Evolutionary conservation across 2,888 invertebrate genomes (phyloP), one percentile per base, ranked within the genome.

Genomic region (Drosophila rubida): DNA sequence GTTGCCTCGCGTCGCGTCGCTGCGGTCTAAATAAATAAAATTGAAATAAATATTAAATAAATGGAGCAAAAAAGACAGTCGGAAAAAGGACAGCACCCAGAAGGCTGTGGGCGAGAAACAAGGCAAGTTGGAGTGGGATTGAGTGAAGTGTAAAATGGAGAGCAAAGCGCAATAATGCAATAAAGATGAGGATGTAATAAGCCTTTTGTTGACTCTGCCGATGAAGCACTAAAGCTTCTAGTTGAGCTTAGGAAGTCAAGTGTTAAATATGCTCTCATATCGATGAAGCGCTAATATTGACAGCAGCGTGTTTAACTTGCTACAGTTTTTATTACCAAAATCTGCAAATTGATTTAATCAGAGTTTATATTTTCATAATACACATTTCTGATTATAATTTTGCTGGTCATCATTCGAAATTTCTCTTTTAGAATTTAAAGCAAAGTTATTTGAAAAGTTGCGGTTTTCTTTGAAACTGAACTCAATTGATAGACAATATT

Each of bases 31-130:
- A 79, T 81, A 84, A 81, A 73, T 75, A 82, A 82, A 85, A 81
- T 66, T 75, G 80, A 82, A 79, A 81, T 82, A 82, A 73, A 78
- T 85, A 85, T 75, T 73, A 80, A 69, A 76, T 77, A 82, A 85
- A 79, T 85, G 73, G 59, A 72, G 71, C 78, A 68, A 55, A 73
- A 32, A 49, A 32, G 35, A 30, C 35, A 48, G 11, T n/a, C 32
- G n/a, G n/a, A 11, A 46, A 41, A 32, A 44, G 39, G 23, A 25
- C 46, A 16, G 13, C 30, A 23, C 45, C 22, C 9, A 13, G 45
- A 27, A n/a, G 3, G 13, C n/a, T 35, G 19, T 19, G 19, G 19
- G 25, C n/a, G n/a, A n/a, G n/a, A 37, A 19, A 19, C 41, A 14
- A 9, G 0, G 14, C 25, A 11, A 11, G 30, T 3, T 32, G 32